Conservation (phyloP, 2,888 invertebrate genomes). For the Amiota communis region DNA sequence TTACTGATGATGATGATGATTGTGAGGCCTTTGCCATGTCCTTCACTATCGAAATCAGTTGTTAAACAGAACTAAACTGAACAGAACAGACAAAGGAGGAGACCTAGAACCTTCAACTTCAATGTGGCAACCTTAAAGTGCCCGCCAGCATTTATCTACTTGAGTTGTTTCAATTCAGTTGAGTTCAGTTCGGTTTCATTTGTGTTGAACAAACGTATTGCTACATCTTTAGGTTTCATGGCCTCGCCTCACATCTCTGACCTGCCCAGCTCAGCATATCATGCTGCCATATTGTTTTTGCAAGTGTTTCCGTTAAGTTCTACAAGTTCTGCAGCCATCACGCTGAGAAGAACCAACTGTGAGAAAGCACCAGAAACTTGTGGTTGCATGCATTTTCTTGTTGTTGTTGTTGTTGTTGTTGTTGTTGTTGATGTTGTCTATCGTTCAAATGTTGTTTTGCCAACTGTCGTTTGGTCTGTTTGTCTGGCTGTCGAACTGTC, state of each 20-base stretch:
- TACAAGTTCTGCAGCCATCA: too few relatives aligned
- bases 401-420: too few relatives aligned
- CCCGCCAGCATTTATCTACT: conserved; percentile 51
- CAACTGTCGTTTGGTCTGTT: not conserved
- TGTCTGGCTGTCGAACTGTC: not conserved
- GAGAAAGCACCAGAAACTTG: too few relatives aligned
- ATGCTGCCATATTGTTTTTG: conserved; percentile 41
- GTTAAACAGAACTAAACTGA: not conserved
- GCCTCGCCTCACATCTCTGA: not conserved
- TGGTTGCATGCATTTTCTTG: too few relatives aligned
- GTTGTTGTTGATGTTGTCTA: not conserved
- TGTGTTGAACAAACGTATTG: not conserved
- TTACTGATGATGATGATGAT: too few relatives aligned
- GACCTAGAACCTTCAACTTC: not conserved
- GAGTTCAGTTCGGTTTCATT: conserved; percentile 14
- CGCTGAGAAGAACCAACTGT: too few relatives aligned
- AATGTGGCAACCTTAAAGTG: conserved; percentile 31
- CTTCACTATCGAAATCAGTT: not conserved
- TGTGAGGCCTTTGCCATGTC: too few relatives aligned
- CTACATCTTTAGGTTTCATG: not conserved
- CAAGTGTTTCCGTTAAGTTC: conserved; percentile 32
- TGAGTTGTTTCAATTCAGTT: conserved; percentile 39
- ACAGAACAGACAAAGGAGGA: conserved; percentile 30
- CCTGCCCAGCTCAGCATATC: not conserved
- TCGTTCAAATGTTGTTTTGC: not conserved